Conservation (phyloP, 2,888 invertebrate genomes). For the Erpobdella octoculata region DNA sequence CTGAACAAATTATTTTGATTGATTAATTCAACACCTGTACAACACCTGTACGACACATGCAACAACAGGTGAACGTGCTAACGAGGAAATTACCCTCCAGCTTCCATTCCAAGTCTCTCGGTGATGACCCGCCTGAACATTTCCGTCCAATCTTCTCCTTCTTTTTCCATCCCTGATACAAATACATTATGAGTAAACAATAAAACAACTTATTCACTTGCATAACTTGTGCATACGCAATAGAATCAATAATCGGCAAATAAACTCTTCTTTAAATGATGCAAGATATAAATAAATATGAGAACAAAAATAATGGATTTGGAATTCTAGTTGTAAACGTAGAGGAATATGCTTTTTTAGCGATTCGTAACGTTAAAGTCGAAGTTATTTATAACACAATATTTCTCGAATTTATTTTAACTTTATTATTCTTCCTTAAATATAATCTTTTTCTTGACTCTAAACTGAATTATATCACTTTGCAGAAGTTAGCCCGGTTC, state of each 20-base stretch:
- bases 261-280: too few relatives aligned
- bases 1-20: neutral
- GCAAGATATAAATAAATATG: too few relatives aligned
- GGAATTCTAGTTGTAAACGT: too few relatives aligned
- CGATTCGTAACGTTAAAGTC: too few relatives aligned
- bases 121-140: conserved; percentile 87
- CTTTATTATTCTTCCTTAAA: too few relatives aligned
- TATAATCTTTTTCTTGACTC: too few relatives aligned
- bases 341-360: too few relatives aligned
- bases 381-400: too few relatives aligned
- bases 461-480: too few relatives aligned
- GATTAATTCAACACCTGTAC: neutral
- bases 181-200: neutral
- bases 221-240: neutral
- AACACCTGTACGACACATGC: neutral
- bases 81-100: conserved; percentile 57
- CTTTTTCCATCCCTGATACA: conserved; percentile 51
- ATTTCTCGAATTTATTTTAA: too few relatives aligned
- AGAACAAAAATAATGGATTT: too few relatives aligned
- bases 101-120: conserved; percentile 79
- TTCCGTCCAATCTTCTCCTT: conserved; percentile 88
- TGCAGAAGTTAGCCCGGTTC: too few relatives aligned
- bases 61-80: neutral
- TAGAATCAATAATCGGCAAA: neutral
- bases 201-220: neutral